Percentiles rank a stretch among this genome's conserved stretches.
Evolutionary conservation across 2,113 vertebrate genomes (phyloP).

Genomic region (Dicaeum eximium): DNA sequence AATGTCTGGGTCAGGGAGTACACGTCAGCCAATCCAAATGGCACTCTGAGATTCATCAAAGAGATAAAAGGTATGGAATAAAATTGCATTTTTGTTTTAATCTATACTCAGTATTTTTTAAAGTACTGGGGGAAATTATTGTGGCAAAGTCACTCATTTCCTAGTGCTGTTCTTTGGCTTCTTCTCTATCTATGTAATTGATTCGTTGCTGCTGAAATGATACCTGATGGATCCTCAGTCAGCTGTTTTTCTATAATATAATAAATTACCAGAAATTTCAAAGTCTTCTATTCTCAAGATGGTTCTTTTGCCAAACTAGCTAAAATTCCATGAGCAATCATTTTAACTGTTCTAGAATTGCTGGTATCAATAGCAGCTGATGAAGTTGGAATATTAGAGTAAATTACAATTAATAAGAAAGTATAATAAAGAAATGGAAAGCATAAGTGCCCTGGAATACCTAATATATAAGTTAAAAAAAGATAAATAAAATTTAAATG

Average conservation of each 20-base stretch:
- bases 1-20: slow-evolving; percentile 81
- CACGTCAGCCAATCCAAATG: slow-evolving; percentile 44
- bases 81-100: neutral
- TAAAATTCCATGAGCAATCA: neutral
- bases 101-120: neutral
- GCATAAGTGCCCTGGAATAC: neutral
- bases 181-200: neutral
- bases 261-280: neutral
- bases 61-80: slow-evolving; percentile 76
- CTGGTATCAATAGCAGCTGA: neutral
- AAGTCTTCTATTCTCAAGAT: neutral
- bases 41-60: slow-evolving; percentile 71
- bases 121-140: neutral
- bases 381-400: neutral
- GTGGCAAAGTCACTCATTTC: neutral
- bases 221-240: neutral
- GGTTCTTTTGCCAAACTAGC: neutral
- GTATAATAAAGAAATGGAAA: neutral
- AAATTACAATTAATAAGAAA: neutral
- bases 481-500: neutral
- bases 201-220: neutral
- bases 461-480: neutral
- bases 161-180: neutral
- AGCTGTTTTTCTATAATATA: neutral
- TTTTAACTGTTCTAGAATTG: neutral